Evolutionary conservation across 2,113 vertebrate species (phyloP).

Genomic region (Meleagris gallopavo): DNA sequence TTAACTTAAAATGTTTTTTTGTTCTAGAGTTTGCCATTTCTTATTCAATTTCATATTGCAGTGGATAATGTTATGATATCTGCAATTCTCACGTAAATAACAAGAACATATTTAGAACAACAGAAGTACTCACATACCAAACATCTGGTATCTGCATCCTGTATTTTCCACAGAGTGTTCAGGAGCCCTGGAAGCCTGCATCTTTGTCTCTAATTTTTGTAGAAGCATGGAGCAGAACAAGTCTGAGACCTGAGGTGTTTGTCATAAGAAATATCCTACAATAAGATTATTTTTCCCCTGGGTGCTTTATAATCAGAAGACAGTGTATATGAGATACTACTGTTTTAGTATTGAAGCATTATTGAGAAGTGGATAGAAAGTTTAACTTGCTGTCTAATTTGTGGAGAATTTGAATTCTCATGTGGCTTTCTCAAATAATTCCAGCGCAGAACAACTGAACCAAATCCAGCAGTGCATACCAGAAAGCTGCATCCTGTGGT

Average conservation of each 20-base stretch:
- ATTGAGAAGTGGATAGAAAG: background rate
- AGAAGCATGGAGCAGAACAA: background rate
- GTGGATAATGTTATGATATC: background rate
- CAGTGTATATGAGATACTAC: background rate
- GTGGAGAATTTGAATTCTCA: background rate
- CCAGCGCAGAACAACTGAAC: background rate
- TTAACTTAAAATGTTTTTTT: background rate
- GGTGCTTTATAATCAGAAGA: background rate
- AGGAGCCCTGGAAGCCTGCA: background rate
- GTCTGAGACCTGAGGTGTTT: background rate
- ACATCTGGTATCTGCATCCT: background rate
- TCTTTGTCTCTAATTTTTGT: background rate
- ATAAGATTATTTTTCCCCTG: background rate
- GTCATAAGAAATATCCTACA: background rate
- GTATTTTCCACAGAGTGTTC: background rate
- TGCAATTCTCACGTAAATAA: background rate
- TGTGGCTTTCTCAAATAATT: background rate
- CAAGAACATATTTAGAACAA: background rate
- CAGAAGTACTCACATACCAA: background rate
- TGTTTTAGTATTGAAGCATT: background rate
- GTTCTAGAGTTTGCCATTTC: background rate
- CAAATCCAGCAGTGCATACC: background rate
- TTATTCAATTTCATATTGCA: background rate
- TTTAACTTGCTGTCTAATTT: background rate
- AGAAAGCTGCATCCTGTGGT: background rate